Base-by-base conservation (phyloP, 2,888 invertebrate species). In the Electrophaes corylata region DNA sequence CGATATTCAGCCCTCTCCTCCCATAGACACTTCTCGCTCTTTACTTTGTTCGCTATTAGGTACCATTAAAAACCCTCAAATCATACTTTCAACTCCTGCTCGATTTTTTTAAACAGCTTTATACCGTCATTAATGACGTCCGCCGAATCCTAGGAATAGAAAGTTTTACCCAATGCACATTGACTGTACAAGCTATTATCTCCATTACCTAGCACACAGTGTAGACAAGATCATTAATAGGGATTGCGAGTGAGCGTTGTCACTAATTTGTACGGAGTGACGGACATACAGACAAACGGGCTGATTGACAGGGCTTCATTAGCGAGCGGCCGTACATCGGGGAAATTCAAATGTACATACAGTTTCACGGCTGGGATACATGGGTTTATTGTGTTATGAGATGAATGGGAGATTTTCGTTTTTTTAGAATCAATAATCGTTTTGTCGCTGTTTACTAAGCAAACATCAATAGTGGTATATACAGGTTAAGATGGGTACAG, bases 231-330 rank as follows among this genome's bases (percentile, higher is more conserved):
- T 64, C 63, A 64, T 64, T 64, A 64, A 57, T 58, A 53, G 60
- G 57, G 57, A 58, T 55, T 55, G 59, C 50, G 46, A 55, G 43
- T 48, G 39, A 41, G 74, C 73, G 78, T 79, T 84, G 83, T 84
- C 85, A 83, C 84, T 85, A 86, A 85, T 84, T 86, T 84, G 84
- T 73, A 74, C 78, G 80, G 81, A 54, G 53, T 54, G 57, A 61
- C 57, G 57, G 53, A 57, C 61, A 71, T 76, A 74, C 78, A 70
- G 76, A 83, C 86, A 84, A 82, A 81, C 82, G 81, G 73, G 69
- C 81, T 86, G 87, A 88, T 86, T 86, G 88, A 88, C 87, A 77
- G 75, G 72, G 71, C 73, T 83, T 88, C 87, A 87, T 88, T 88
- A 88, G 84, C 74, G 79, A 47, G 39, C 26, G 26, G 31, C 51